Conservation (phyloP, 2,888 invertebrate species). For the Sclerodermus sp. region DNA sequence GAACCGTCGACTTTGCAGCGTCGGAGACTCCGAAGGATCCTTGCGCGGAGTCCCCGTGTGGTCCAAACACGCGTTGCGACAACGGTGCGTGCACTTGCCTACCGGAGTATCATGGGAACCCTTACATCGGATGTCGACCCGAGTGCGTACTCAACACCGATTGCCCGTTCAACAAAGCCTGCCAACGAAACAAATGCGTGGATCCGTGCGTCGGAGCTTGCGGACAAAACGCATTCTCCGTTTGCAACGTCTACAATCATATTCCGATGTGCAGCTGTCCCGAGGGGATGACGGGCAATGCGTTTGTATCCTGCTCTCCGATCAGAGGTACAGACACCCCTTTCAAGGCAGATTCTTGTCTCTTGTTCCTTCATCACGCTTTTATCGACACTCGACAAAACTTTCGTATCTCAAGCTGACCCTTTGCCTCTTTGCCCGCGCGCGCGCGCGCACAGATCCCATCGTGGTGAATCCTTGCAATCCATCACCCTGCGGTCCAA, state of each 20-base stretch:
- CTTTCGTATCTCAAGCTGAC: too few species aligned
- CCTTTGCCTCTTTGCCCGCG: too few species aligned
- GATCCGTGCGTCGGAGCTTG: conserved; percentile 58
- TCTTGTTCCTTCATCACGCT: too few species aligned
- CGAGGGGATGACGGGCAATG: conserved; percentile 73
- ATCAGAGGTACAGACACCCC: conserved; percentile 63
- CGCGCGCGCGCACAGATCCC: too few species aligned
- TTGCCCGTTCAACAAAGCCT: conserved; percentile 68
- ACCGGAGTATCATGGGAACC: conserved; percentile 70
- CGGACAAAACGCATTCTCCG: conserved; percentile 59
- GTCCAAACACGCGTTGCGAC: conserved; percentile 74
- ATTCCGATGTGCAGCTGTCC: conserved; percentile 64
- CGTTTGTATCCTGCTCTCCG: conserved; percentile 64
- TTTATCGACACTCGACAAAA: too few species aligned
- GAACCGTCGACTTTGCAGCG: too few species aligned
- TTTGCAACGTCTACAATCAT: conserved; percentile 57
- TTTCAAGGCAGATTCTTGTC: too few species aligned
- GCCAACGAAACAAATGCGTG: conserved; percentile 55
- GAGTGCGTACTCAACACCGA: conserved; percentile 78
- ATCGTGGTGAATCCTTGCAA: conserved; percentile 56
- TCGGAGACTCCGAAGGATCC: conserved; percentile 45
- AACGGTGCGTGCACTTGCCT: conserved; percentile 74
- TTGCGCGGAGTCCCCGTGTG: conserved; percentile 72
- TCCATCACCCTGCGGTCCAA: conserved; percentile 64
- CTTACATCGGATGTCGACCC: conserved; percentile 71